A percentile compares a stretch with the other conserved stretches of the same genome.
Conservation (phyloP, 2,797 vertebrate species). For the Rhinoraja longicauda region DNA sequence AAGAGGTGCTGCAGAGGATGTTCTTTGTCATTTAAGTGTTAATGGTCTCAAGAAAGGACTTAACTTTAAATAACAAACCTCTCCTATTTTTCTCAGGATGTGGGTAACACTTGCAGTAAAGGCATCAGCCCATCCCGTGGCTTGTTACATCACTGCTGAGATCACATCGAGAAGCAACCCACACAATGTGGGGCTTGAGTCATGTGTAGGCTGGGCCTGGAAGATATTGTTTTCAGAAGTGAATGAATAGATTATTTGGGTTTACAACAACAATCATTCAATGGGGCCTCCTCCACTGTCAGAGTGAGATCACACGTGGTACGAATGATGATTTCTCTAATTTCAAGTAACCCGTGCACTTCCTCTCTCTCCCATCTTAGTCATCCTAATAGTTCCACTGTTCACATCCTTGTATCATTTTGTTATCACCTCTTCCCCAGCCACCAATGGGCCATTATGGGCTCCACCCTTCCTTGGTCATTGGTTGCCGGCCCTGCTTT, state of each 20-base stretch:
- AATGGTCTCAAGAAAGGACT: not conserved
- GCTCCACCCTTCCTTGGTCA: too few species aligned
- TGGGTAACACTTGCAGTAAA: not conserved
- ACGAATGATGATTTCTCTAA: too few species aligned
- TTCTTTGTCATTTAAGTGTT: not conserved
- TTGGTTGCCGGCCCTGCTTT: too few species aligned
- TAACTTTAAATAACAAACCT: not conserved
- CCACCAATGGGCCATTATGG: too few species aligned
- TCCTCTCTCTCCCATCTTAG: too few species aligned
- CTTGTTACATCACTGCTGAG: not conserved
- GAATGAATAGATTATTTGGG: not conserved
- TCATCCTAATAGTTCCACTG: too few species aligned
- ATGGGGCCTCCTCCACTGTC: too few species aligned
- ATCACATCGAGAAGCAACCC: not conserved
- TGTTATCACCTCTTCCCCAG: too few species aligned
- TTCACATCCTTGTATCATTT: too few species aligned
- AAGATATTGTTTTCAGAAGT: not conserved
- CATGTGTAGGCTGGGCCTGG: not conserved
- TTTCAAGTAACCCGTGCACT: too few species aligned
- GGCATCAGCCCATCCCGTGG: not conserved
- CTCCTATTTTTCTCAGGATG: not conserved
- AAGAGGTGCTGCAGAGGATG: not conserved
- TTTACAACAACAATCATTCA: not conserved
- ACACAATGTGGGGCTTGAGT: not conserved
- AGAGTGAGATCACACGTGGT: too few species aligned